phyloP scores from a whole-genome alignment of 1,140 invertebrate species.

The Caenorhabditis tropicalis region DNA sequence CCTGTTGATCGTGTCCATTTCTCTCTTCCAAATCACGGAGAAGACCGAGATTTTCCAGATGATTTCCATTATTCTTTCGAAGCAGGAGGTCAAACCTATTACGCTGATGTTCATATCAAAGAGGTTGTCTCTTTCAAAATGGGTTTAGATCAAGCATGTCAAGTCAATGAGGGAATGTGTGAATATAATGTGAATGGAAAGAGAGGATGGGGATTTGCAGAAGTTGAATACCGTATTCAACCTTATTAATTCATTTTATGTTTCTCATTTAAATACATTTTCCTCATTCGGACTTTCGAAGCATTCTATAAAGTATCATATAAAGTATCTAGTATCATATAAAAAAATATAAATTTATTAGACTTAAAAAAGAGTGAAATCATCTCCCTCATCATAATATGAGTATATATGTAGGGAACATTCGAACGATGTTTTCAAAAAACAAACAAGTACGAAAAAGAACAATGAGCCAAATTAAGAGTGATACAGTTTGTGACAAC shows the following conservation, averaged over 20 bases:
- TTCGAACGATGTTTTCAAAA: too few species aligned
- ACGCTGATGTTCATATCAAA: slow-evolving; percentile 56
- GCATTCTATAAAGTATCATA: too few species aligned
- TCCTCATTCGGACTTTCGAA: not conserved
- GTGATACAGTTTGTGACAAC: too few species aligned
- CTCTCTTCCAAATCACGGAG: slow-evolving; percentile 60
- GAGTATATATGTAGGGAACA: too few species aligned
- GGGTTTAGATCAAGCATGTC: slow-evolving; percentile 50
- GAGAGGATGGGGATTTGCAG: slow-evolving; percentile 62
- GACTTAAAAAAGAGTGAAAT: too few species aligned
- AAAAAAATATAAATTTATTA: too few species aligned
- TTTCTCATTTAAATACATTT: not conserved
- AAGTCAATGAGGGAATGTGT: slow-evolving; percentile 62
- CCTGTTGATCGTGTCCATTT: slow-evolving; percentile 62
- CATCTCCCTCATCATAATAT: too few species aligned
- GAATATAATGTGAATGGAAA: slow-evolving; percentile 62
- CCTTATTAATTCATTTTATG: slow-evolving; percentile 58
- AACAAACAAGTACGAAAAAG: too few species aligned
- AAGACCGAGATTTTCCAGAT: slow-evolving; percentile 63
- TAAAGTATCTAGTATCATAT: too few species aligned
- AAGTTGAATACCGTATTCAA: slow-evolving; percentile 63
- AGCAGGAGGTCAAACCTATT: slow-evolving; percentile 45
- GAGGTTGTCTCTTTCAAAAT: slow-evolving; percentile 62
- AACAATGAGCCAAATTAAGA: too few species aligned
- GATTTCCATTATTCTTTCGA: slow-evolving; percentile 61